Base-by-base conservation (phyloP, 2,113 vertebrate genomes). In the Boulengeromyrus knoepffleri region DNA sequence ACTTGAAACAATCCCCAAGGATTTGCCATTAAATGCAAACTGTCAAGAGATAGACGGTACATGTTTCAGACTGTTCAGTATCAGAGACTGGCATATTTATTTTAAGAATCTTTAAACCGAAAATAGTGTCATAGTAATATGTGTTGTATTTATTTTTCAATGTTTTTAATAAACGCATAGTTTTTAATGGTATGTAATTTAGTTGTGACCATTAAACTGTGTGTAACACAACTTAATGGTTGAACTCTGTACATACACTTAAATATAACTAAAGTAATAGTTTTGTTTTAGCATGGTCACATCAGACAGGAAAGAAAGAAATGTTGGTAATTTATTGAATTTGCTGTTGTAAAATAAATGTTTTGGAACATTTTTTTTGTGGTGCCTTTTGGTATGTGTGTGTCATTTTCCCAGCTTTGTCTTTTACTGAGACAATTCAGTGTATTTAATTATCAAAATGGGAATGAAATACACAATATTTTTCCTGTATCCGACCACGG, bases 281-380 rank as follows among this genome's bases (percentile, higher is more conserved):
- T 90, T 91, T 88, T 96, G 96, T 97, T 97, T 94, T 96, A 97
- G 97, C 97, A 97, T 97, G 97, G 96, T 94, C 95, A 94, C 96
- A 97, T 98, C 96, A 94, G 91, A 96, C 97, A 96, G 96, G 97
- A 94, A 97, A 96, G 95, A 47, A 93, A 91, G 1, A 31, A 66
- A 66, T n/a, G 9, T 66, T 27, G 62, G 27, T 31, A 92, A 96
- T 95, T 97, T 97, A 97, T 97, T 96, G 94, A 95, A 97, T 97
- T 96, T 96, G 96, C 96, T 97, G 96, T 97, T 97, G 96, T 97
- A 97, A 97, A 99, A 98, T 98, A 98, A 98, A 99, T 97, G 97
- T 98, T 98, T 97, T 96, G 96, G 96, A 97, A 95, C 94, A 96
- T 94, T 95, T 95, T 95, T 95, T 87, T 91, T 86, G 89, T 91